Evolutionary conservation across 2,797 vertebrate species (phyloP).

Genomic region (Cossypha polioptera): DNA sequence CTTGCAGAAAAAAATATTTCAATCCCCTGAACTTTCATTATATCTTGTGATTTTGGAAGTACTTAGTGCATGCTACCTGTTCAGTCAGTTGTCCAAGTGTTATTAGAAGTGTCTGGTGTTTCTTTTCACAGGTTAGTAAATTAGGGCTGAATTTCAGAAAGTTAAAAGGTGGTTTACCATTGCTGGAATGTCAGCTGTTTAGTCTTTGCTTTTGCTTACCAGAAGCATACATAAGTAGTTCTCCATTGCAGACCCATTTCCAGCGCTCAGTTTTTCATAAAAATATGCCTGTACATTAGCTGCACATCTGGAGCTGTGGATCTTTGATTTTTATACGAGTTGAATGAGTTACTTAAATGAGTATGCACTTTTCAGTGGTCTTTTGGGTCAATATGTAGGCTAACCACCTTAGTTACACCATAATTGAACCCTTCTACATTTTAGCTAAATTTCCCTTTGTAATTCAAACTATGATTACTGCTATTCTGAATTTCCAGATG

Average conservation of each 20-base stretch:
- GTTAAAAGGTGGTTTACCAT: background rate
- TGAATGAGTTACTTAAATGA: background rate
- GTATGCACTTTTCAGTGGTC: background rate
- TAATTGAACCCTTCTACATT: background rate
- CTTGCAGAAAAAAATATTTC: background rate
- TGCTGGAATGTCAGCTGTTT: background rate
- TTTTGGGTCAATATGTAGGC: background rate
- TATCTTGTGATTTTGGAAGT: background rate
- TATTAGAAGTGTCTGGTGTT: background rate
- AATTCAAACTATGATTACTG: background rate
- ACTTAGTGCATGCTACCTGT: background rate
- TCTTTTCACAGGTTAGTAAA: background rate
- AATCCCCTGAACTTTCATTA: background rate
- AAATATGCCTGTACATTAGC: background rate
- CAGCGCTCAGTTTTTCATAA: background rate
- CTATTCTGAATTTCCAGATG: conserved; percentile 14
- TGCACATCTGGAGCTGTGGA: background rate
- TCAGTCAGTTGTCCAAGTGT: background rate
- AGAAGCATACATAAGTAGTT: background rate
- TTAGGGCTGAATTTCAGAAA: background rate
- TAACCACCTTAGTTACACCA: background rate
- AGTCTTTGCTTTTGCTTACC: background rate
- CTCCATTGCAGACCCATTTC: background rate
- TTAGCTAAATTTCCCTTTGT: background rate
- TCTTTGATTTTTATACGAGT: background rate